Evolutionary conservation across 2,888 invertebrate species (phyloP), one percentile per base, ranked within the genome.

Genomic region (Rhamnusium bicolor): DNA sequence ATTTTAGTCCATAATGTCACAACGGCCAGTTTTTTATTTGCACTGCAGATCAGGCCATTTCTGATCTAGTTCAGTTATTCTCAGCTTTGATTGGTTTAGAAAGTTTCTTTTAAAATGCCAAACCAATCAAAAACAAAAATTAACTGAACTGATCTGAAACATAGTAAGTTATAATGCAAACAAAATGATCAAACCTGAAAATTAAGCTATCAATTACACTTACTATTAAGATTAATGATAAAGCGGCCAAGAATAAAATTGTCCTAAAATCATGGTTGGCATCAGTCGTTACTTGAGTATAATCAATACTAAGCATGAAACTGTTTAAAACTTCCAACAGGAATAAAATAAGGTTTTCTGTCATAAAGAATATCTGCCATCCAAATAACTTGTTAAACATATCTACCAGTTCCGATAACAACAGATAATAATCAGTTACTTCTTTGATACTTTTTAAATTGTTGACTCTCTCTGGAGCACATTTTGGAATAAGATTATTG

Each of bases 331-430:
- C 40, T 19, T 73, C 73, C 24, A 77, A 27, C 14, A 77, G 40
- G 5, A 61, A 19, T 10, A 75, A 10, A 18, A 77, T 72, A 14
- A 73, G 67, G 51, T 63, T 69, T 53, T 75, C 77, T 0, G 77
- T 75, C 32, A 73, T 47, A 27, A 77, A 68, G 19, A 77, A 75
- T n/a, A 77, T 72, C 40, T 75, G 75, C 77, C 77, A 77, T 8
- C 77, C 77, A 56, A 77, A 75, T 6, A 77, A 24, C 51, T 68
- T 75, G 56, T 77, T 77, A 27, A 77, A 77, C 74, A 77, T 75
- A 40, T 77, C 73, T 14, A 77, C 77, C 49, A 77, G 40, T 19
- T 77, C 77, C 1, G 77, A 71, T 19, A 77, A 40, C 14, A 77
- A 19, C 10, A 77, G 54, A 40, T 77, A 77, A 60, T 73, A 73